Evolutionary conservation across 1,140 invertebrate species (phyloP).

Genomic region (Lasioglossum baleicum): DNA sequence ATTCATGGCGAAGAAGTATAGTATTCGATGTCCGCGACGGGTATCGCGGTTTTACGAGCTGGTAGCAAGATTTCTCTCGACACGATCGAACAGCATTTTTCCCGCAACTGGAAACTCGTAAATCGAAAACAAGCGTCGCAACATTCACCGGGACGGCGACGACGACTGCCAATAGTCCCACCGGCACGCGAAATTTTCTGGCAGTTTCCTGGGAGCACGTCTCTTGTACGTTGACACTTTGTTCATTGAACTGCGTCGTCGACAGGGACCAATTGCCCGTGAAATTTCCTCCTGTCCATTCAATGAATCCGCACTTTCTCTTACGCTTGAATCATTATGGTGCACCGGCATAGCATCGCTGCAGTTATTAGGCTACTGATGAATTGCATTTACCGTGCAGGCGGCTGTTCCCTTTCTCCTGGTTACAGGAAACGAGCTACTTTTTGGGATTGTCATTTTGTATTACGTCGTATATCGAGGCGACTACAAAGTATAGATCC

Average conservation of each 20-base stretch:
- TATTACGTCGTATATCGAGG: background rate
- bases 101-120: background rate
- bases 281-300: slow-evolving; percentile 49
- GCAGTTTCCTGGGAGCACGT: background rate
- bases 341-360: background rate
- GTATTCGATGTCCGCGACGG: background rate
- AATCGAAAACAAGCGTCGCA: background rate
- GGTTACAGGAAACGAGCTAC: background rate
- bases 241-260: slow-evolving; percentile 38
- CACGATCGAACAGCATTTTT: background rate
- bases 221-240: slow-evolving; percentile 20
- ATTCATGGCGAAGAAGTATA: background rate
- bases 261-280: slow-evolving; percentile 37
- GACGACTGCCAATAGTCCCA: background rate
- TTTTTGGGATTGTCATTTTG: background rate
- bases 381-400: background rate
- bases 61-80: slow-evolving; percentile 4
- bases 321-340: background rate
- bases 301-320: slow-evolving; percentile 58
- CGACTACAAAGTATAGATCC: too few species aligned
- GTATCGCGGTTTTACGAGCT: background rate
- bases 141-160: background rate
- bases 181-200: background rate
- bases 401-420: background rate
- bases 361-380: background rate